Base-by-base conservation (phyloP, 2,888 invertebrate species). In the Drosophila neoperkinsi region DNA sequence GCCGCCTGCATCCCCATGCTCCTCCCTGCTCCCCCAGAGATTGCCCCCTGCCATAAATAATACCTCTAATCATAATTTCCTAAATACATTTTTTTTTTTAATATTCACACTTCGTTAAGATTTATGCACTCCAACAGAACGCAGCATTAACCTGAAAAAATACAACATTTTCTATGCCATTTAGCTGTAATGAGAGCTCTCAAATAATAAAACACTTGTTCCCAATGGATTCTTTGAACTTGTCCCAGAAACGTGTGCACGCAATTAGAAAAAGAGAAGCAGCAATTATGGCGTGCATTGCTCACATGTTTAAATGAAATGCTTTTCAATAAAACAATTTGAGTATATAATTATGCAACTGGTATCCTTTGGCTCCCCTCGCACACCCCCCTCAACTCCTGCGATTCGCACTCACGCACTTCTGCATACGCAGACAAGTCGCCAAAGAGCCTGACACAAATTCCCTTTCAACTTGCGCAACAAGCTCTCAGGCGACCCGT, bases 391-490 rank as follows among this genome's bases (percentile, higher is more conserved):
- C 3, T 11, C 31, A 21, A 11, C 30, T 18, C 18, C 5, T 28
- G 34, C 46, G 68, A 67, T 55, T 55, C 25, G 53, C 60, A 64
- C 62, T 67, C 74, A 86, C 86, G 84, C 87, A 83, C 87, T 86
- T 53, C 74, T 58, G 79, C 89, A 84, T 81, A 63, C 77, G 77
- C 77, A 81, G 84, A 81, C 77, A 73, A 71, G 87, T 51, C 81
- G 86, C 83, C 84, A 74, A 34, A 28, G 51, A n/a, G 76, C 74
- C 82, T 85, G 85, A 85, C 85, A 85, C 85, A 85, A 85, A 85
- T 85, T 85, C 80, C 77, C 88, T 79, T 89, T 79, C 85, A 79
- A 85, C 76, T 89, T 72, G 75, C 84, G 86, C 72, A 89, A 89
- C 90, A 76, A 73, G 69, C 68, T 64, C 67, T 70, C 62, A 34